Base-by-base conservation (phyloP, 2,797 vertebrate species). In the Typhlichthys subterraneus region DNA sequence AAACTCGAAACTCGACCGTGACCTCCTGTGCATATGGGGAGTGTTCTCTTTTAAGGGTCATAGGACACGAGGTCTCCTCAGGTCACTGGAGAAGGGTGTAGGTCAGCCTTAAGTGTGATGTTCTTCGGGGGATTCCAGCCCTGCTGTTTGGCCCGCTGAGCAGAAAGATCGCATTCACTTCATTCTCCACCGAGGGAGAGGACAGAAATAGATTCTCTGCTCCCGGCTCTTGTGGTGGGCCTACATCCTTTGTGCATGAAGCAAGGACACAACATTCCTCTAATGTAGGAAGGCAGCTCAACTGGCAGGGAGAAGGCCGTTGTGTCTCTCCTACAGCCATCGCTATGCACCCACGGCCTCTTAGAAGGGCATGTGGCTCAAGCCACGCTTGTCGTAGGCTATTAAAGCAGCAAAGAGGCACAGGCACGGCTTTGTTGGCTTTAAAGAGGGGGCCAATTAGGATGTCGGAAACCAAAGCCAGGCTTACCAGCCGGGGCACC, bases 301-400 rank as follows among this genome's bases (percentile, higher is more conserved):
- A 77, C 49, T 77, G 71, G 69, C 56, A 62, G 76, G 67, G 69
- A 66, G 65, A 65, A 69, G 45, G 55, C 52, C 76, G 69, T 65
- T 76, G 57, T 74, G 59, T 75, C 61, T 59, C 57, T 59, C 54
- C 65, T 64, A 53, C 74, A 64, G 64, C 64, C 68, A 3, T 56
- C 63, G 74, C 63, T 75, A 63, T 71, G 68, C 67, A 50, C 59
- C 67, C 72, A 56, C 61, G 52, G 73, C 63, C 67, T 70, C 68
- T 73, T 69, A 64, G 59, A 76, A 60, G 61, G 49, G 53, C 61
- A 63, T 65, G 77, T 79, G 76, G 82, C 71, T 74, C 72, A 56
- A 84, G 86, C 88, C 86, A 78, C 72, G 85, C 80, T 74, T 83
- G 82, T 87, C 89, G 84, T 47, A 17, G 55, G 55, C 81, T 77